Evolutionary conservation across 2,113 vertebrate species (phyloP).

Genomic region (Tachysurus fulvidraco): DNA sequence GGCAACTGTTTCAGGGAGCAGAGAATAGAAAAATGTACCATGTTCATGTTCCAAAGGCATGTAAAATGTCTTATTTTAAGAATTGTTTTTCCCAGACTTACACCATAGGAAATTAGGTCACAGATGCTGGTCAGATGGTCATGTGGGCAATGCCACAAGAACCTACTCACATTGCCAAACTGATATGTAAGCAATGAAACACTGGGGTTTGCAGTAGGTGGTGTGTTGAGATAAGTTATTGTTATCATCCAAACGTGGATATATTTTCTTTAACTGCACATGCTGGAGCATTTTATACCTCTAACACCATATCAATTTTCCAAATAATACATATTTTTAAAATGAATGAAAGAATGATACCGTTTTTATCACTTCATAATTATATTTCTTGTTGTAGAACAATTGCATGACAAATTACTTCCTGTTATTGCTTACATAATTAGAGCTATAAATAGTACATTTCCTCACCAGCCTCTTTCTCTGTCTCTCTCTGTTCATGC

Average conservation of each 20-base stretch:
- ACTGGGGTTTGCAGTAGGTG: not conserved
- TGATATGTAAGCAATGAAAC: not conserved
- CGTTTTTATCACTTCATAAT: not conserved
- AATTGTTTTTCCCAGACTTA: not conserved
- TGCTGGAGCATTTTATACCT: not conserved
- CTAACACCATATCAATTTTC: not conserved
- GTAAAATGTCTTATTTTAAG: no score
- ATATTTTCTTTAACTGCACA: not conserved
- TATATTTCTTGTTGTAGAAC: not conserved
- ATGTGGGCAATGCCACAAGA: not conserved
- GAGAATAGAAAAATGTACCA: no score
- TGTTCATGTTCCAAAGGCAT: not conserved
- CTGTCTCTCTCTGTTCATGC: not conserved
- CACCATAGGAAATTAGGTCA: conserved; percentile 22
- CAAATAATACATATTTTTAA: not conserved
- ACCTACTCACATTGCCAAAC: not conserved
- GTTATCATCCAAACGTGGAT: not conserved
- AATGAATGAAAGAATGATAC: not conserved
- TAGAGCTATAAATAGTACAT: not conserved
- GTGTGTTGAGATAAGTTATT: not conserved
- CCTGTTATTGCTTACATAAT: not conserved
- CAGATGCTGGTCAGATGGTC: not conserved
- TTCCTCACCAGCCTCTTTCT: not conserved
- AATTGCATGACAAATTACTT: not conserved
- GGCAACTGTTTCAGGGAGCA: not conserved